Evolutionary conservation across 2,797 vertebrate genomes (phyloP), one percentile per base, ranked within the genome.

Genomic region (Myotis daubentonii): DNA sequence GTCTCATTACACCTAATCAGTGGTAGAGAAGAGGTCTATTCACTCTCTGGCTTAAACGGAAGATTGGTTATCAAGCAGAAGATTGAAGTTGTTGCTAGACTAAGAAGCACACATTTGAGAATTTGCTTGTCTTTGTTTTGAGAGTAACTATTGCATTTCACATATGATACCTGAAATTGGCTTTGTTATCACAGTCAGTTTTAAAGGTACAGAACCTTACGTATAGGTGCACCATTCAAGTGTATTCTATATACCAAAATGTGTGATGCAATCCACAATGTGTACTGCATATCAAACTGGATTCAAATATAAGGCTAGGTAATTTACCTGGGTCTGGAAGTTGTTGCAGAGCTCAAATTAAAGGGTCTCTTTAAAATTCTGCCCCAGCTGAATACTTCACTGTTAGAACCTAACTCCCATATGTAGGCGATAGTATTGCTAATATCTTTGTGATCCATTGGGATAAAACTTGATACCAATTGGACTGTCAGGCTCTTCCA

Each of bases 61-160:
- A 44, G 33, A 10, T 2, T 84, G 28, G 9, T 60, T 81, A 9
- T 47, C 53, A 87, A 41, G 28, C 19, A 36, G 17, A 81, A 95
- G 75, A 28, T 44, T 65, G 20, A 82, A 95, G 22, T 47, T 82
- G 23, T 51, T 75, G 16, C 25, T 78, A 71, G 30, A 16, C 44
- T 70, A 53, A 53, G 23, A 89, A 71, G 15, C 5, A 68, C 25
- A 10, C 16, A 70, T 36, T 80, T n/a, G 53, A 75, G 33, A 60
- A 93, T 87, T 75, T 82, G 30, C 53, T 90, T 47, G 22, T 49
- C 38, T 79, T 85, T 82, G 23, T 25, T 81, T 81, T 89, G 41
- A 23, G 49, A 86, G 41, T 81, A 74, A 60, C 49, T 75, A 62
- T 76, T 4, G 28, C 41, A 76, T 65, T 74, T 65, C 15, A 36